A percentile compares a stretch with the other conserved stretches of the same genome.
phyloP scores from a whole-genome alignment of 2,113 vertebrate genomes.

The Semnornis frantzii region DNA sequence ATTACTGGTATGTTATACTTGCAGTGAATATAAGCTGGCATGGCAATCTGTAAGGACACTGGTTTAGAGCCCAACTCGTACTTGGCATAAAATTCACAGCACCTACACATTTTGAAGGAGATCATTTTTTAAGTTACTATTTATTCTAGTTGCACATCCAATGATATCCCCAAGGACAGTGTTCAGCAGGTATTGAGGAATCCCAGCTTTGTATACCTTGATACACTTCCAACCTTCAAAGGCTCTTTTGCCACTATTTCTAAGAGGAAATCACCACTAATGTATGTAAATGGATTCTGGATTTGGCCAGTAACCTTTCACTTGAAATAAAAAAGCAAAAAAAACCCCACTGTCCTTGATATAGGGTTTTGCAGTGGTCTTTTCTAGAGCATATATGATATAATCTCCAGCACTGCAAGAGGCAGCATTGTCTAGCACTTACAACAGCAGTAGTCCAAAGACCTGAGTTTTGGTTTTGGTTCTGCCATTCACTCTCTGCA shows the following conservation, averaged over 20 bases:
- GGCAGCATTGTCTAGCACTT: slow-evolving; percentile 7
- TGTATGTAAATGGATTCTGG: background rate
- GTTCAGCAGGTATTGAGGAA: background rate
- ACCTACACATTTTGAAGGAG: background rate
- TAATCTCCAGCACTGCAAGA: background rate
- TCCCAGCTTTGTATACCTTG: background rate
- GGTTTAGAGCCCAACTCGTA: background rate
- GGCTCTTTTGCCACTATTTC: background rate
- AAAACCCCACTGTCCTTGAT: background rate
- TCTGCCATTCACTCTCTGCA: background rate
- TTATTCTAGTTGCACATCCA: background rate
- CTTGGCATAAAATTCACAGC: background rate
- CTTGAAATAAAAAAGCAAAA: background rate
- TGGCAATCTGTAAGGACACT: background rate
- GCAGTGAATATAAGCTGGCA: background rate
- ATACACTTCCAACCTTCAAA: background rate
- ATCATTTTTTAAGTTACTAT: background rate
- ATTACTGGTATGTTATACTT: background rate
- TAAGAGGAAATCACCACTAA: background rate
- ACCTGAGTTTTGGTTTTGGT: background rate
- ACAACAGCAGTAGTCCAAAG: background rate
- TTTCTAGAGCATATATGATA: background rate
- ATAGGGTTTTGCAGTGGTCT: background rate
- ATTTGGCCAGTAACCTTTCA: background rate
- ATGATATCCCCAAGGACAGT: background rate